Base-by-base conservation (phyloP, 2,113 vertebrate species). In the Isichthys henryi region DNA sequence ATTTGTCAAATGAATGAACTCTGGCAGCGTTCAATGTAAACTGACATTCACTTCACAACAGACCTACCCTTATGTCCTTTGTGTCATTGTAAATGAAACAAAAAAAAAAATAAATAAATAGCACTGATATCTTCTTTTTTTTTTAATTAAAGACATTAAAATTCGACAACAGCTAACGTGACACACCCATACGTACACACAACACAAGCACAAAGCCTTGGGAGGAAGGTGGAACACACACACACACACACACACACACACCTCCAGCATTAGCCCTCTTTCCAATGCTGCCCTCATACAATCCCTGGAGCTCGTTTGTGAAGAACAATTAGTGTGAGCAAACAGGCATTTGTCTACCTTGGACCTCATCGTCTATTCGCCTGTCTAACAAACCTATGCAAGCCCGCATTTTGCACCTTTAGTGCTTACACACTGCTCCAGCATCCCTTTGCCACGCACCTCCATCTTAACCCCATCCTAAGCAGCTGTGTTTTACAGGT, bases 1-100 rank as follows among this genome's bases (percentile, higher is more conserved):
- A 96, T 94, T 96, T 94, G 90, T 92, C 96, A 94, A 92, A 95
- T 94, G 93, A 93, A 93, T 94, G 58, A 90, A 94, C 92, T 90
- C 90, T 92, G 93, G 92, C 92, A 94, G 92, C 91, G 84, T 90
- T 94, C 88, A 90, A 92, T 92, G 89, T 92, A 91, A 93, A 92
- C 92, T 91, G 91, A 94, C 92, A 95, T 93, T 93, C 92, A 93
- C 91, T 92, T 93, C 92, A 92, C 89, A 92, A 93, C 91, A 94
- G 90, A 91, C 92, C 90, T 90, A 92, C 91, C 88, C 89, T 93
- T 90, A 90, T 91, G 91, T 94, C 93, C 93, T 92, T 89, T 93
- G 90, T 90, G 92, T 91, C 91, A 92, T 85, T 91, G 91, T 92
- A 92, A 87, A 91, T 92, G 77, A 90, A 88, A 89, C 31, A 17